phyloP scores from a whole-genome alignment of 2,888 invertebrate species.

The Ectropis crepuscularia region DNA sequence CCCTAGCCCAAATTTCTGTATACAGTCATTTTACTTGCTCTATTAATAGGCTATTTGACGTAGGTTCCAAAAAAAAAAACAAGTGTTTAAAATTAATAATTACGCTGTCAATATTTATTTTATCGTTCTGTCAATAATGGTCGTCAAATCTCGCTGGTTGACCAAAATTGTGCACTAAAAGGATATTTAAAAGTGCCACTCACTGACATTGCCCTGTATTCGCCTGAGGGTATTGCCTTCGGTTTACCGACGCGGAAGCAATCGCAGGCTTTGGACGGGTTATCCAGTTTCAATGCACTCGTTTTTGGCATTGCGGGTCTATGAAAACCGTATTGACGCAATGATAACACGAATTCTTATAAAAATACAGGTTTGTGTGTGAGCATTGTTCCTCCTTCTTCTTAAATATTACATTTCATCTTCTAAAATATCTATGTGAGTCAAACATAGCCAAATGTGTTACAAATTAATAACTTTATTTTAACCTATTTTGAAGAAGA shows the following conservation, averaged over 20 bases:
- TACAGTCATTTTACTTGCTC: too few relatives aligned
- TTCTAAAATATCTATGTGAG: too few relatives aligned
- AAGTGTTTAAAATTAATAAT: not conserved
- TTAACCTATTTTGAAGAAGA: too few relatives aligned
- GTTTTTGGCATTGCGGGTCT: constrained; percentile 41
- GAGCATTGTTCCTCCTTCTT: too few relatives aligned
- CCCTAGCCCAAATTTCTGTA: too few relatives aligned
- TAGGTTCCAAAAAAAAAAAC: too few relatives aligned
- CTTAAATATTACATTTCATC: too few relatives aligned
- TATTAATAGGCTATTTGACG: too few relatives aligned
- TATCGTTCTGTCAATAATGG: not conserved
- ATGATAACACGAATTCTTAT: too few relatives aligned
- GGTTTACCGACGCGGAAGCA: constrained; percentile 54
- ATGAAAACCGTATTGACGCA: not conserved
- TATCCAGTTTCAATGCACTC: constrained; percentile 40
- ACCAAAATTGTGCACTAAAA: constrained; percentile 42
- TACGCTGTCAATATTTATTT: not conserved
- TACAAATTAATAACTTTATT: too few relatives aligned
- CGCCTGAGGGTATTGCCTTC: constrained; percentile 74
- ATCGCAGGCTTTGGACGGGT: constrained; percentile 23
- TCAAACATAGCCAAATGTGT: too few relatives aligned
- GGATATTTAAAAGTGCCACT: constrained; percentile 60
- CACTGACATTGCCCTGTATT: constrained; percentile 68
- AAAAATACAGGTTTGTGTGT: too few relatives aligned
- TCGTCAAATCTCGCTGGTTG: constrained; percentile 9